Conservation (phyloP, 2,888 invertebrate species). For the Pogonocherus hispidulus region DNA sequence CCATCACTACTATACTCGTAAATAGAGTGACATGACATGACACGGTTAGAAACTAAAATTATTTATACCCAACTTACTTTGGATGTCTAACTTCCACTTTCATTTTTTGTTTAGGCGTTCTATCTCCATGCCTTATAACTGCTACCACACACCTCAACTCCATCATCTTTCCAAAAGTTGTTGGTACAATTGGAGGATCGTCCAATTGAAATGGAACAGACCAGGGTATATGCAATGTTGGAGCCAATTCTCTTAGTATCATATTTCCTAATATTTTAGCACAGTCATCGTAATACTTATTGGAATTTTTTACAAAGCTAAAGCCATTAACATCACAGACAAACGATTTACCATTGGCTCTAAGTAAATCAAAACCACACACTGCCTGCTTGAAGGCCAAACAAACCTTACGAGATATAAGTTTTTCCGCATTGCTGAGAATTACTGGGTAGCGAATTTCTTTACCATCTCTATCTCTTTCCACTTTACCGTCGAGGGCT, state of each 20-base stretch:
- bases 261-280: slow-evolving; percentile 98
- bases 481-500: slow-evolving; percentile 98
- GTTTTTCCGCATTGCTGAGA: slow-evolving; percentile 95
- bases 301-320: slow-evolving; percentile 99
- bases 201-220: slow-evolving; percentile 97
- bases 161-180: slow-evolving; percentile 98
- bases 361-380: slow-evolving; percentile 97
- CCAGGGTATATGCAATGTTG: slow-evolving; percentile 97
- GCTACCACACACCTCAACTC: slow-evolving; percentile 94
- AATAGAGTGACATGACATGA: no score
- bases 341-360: slow-evolving; percentile 98
- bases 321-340: slow-evolving; percentile 99
- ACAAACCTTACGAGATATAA: slow-evolving; percentile 98
- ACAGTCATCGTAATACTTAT: slow-evolving; percentile 99
- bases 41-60: no score
- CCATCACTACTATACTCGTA: no score
- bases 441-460: slow-evolving; percentile 99
- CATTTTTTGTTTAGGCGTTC: slow-evolving; percentile 99
- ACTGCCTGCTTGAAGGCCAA: slow-evolving; percentile 98
- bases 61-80: slow-evolving; percentile 84
- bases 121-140: slow-evolving; percentile 97
- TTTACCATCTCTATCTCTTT: slow-evolving; percentile 96
- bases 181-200: slow-evolving; percentile 98
- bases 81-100: slow-evolving; percentile 98
- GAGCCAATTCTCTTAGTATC: slow-evolving; percentile 95